Conservation (phyloP, 2,113 vertebrate genomes). For the Crocuta crocuta region DNA sequence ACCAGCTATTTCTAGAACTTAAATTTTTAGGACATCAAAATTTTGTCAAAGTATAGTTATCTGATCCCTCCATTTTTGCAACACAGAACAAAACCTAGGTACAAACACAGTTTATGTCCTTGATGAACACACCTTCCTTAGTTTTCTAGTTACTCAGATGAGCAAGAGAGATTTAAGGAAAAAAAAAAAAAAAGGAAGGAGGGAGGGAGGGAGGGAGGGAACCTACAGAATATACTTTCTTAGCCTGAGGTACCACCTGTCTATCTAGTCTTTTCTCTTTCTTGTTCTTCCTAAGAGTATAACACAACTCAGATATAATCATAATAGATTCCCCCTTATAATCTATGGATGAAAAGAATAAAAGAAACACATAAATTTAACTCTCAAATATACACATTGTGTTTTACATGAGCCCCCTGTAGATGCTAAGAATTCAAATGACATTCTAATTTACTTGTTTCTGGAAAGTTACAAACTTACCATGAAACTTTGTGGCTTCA, state of each 20-base stretch:
- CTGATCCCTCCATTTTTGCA: neutral
- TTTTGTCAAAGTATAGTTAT: neutral
- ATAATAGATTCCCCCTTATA: neutral
- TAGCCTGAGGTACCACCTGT: neutral
- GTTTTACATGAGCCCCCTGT: neutral
- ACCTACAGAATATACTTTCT: neutral
- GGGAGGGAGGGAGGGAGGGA: neutral
- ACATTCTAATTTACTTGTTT: neutral
- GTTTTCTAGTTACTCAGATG: neutral
- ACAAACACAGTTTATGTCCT: neutral
- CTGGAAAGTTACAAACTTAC: slow-evolving; percentile 85
- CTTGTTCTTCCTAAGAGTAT: neutral
- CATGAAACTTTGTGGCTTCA: slow-evolving; percentile 92
- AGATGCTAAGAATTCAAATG: neutral
- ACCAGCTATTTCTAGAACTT: neutral
- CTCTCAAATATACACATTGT: neutral
- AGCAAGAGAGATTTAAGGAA: neutral
- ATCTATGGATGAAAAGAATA: neutral
- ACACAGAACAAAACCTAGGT: neutral
- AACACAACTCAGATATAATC: slow-evolving; percentile 3
- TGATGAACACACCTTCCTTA: neutral
- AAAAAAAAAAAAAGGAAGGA: neutral
- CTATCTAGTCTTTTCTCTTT: neutral
- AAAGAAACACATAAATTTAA: neutral
- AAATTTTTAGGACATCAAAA: neutral